A percentile compares a stretch with the other conserved stretches of the same genome.
These are phyloP conservation scores for Herpailurus yagouaroundi DNA, from an alignment of 2,113 vertebrate species.

Conservation along the genomic window DNA sequence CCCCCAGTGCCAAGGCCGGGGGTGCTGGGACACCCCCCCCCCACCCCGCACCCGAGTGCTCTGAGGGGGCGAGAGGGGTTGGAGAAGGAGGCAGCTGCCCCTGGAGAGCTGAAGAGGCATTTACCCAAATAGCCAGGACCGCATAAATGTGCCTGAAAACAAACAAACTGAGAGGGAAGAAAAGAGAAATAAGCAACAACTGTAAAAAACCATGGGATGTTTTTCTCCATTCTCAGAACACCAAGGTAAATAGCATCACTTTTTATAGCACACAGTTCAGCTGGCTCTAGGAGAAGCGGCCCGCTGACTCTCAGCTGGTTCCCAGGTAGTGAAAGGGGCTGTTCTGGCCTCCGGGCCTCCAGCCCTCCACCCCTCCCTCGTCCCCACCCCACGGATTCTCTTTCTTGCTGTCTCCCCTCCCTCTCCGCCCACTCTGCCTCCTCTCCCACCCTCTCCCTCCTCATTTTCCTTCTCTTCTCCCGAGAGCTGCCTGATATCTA, in stretches of 20 bases:
- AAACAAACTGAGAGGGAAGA: slow-evolving; percentile 28
- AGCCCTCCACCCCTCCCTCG: accelerated
- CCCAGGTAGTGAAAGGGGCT: neutral
- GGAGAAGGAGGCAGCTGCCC: slow-evolving; percentile 19
- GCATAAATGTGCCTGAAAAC: neutral
- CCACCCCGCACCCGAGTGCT: neutral
- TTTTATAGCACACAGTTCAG: neutral
- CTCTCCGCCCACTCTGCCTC: accelerated
- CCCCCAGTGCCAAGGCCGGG: neutral
- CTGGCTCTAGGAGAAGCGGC: neutral
- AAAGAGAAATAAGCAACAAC: slow-evolving; percentile 49
- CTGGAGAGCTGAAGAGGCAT: neutral
- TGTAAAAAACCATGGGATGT: neutral
- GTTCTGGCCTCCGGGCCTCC: neutral
- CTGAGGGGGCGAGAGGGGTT: neutral
- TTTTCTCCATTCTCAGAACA: slow-evolving; percentile 45
- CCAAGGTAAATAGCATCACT: neutral
- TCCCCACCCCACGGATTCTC: neutral
- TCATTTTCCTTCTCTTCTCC: neutral
- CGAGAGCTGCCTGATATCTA: neutral
- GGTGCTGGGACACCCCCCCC: too few species aligned
- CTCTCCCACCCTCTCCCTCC: neutral
- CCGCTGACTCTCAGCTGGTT: neutral
- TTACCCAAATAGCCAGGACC: slow-evolving; percentile 31
- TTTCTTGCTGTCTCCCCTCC: neutral